phyloP scores from a whole-genome alignment of 2,888 invertebrate genomes.

The Stenodera caucasica region DNA sequence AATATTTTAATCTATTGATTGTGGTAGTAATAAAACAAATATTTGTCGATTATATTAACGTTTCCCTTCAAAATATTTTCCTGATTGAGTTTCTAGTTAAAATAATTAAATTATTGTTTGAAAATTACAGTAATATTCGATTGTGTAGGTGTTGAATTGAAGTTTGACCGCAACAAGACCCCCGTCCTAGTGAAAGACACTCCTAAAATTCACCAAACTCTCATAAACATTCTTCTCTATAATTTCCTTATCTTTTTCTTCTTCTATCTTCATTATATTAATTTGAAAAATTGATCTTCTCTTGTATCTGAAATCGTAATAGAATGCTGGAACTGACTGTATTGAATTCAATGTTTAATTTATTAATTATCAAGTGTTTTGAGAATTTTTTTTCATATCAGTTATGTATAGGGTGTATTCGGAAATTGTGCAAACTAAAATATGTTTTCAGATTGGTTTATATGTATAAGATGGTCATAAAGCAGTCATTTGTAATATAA shows the following conservation, averaged over 20 bases:
- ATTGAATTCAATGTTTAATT: neutral
- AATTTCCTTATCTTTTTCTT: neutral
- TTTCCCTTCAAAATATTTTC: neutral
- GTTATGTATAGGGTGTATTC: neutral
- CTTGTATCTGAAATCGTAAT: neutral
- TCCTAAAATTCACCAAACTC: slow-evolving; percentile 2
- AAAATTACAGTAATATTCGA: neutral
- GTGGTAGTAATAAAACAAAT: neutral
- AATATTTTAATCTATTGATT: neutral
- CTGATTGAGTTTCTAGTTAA: too few species aligned
- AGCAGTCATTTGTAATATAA: slow-evolving; percentile 36
- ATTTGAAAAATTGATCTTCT: neutral
- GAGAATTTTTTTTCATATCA: neutral
- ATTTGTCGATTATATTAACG: neutral
- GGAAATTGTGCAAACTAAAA: slow-evolving; percentile 3
- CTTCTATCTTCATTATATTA: neutral
- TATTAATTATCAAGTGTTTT: neutral
- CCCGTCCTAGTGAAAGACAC: neutral
- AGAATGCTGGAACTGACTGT: neutral
- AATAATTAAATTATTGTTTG: too few species aligned
- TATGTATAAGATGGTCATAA: slow-evolving; percentile 31
- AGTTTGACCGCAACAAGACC: slow-evolving; percentile 4
- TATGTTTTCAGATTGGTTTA: slow-evolving; percentile 34
- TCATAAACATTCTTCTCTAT: neutral
- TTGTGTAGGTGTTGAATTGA: neutral